These are phyloP conservation scores for Drosophila dives DNA, from an alignment of 2,888 invertebrate species.

Conservation along the genomic window DNA sequence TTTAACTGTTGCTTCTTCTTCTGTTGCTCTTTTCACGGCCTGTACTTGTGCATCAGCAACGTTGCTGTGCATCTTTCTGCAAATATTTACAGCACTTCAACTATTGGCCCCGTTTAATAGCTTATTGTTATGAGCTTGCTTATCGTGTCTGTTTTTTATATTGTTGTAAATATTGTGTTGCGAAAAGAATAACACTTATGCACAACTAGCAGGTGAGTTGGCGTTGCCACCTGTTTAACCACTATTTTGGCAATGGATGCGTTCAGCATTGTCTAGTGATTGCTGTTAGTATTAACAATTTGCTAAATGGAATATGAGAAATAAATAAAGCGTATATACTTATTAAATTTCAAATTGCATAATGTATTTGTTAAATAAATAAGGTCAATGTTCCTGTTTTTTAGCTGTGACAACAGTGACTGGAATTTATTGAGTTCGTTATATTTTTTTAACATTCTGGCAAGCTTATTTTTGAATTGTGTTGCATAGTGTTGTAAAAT, in stretches of 20 bases:
- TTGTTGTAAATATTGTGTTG: slow-evolving; percentile 41
- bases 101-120: slow-evolving; percentile 4
- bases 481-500: slow-evolving; percentile 10
- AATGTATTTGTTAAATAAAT: not conserved
- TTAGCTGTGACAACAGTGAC: slow-evolving; percentile 9
- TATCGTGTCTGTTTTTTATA: slow-evolving; percentile 5
- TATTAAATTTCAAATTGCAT: not conserved
- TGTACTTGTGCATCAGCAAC: not conserved
- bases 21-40: slow-evolving; percentile 36
- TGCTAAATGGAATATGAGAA: not conserved
- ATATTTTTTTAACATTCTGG: slow-evolving; percentile 24
- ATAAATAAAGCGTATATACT: not conserved
- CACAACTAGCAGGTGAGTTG: slow-evolving; percentile 43
- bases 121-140: slow-evolving; percentile 1
- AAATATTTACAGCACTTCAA: slow-evolving; percentile 9
- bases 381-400: no score
- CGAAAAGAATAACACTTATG: slow-evolving; percentile 45
- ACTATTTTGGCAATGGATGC: slow-evolving; percentile 3
- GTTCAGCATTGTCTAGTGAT: slow-evolving; percentile 23
- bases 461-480: not conserved
- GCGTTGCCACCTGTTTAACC: slow-evolving; percentile 45
- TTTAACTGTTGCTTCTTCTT: slow-evolving; percentile 63
- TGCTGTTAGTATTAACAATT: not conserved
- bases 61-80: slow-evolving; percentile 18
- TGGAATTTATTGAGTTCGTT: not conserved